Percentiles rank a stretch among this genome's conserved stretches.
phyloP scores from a whole-genome alignment of 1,140 invertebrate species.

The Eupristina koningsbergeri region DNA sequence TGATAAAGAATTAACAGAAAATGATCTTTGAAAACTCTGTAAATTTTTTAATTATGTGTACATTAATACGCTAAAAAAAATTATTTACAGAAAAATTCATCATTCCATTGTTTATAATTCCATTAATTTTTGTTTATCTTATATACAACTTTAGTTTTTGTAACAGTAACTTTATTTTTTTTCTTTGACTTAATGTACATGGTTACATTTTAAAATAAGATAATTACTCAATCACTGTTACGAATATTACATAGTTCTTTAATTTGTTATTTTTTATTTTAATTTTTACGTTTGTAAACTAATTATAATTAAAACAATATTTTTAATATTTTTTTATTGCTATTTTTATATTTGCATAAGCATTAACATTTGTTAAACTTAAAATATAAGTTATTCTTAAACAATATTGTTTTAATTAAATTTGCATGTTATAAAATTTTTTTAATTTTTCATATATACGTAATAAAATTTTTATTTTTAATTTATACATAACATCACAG shows the following conservation, averaged over 20 bases:
- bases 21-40: slow-evolving; percentile 38
- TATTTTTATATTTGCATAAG: too few relatives aligned
- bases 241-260: background rate
- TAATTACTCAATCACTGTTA: background rate
- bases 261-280: background rate
- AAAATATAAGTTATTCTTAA: too few relatives aligned
- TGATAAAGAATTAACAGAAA: slow-evolving; percentile 3
- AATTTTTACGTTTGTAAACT: too few relatives aligned
- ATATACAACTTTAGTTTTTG: slow-evolving; percentile 40
- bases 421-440: too few relatives aligned
- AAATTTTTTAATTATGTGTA: slow-evolving; percentile 21
- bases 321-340: too few relatives aligned
- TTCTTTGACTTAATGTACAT: slow-evolving; percentile 14
- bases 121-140: slow-evolving; percentile 24
- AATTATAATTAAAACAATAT: too few relatives aligned
- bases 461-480: too few relatives aligned
- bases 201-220: background rate
- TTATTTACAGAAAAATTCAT: background rate
- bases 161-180: background rate
- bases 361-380: too few relatives aligned
- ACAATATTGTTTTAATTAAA: too few relatives aligned
- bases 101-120: slow-evolving; percentile 27
- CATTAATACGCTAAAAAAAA: slow-evolving; percentile 8
- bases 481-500: too few relatives aligned
- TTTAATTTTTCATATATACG: too few relatives aligned